phyloP scores from a whole-genome alignment of 2,113 vertebrate genomes.

The Corythaixoides concolor region DNA sequence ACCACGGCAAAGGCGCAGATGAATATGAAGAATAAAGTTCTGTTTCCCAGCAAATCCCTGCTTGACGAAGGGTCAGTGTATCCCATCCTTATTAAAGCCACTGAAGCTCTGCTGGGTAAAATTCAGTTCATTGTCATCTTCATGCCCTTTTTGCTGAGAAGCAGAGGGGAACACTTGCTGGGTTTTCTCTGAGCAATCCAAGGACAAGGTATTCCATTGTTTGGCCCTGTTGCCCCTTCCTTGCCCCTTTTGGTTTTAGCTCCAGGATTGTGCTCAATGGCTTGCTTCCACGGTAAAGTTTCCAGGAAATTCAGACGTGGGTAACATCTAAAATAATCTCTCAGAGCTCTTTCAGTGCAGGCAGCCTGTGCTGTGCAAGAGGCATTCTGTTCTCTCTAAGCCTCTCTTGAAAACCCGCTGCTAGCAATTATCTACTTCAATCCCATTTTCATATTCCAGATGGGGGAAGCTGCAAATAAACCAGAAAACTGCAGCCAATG shows the following conservation, averaged over 20 bases:
- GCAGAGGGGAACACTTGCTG: background rate
- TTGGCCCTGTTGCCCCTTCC: conserved; percentile 21
- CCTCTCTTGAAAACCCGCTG: conserved; percentile 48
- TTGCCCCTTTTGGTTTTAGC: conserved; percentile 13
- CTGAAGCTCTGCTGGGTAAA: conserved; percentile 16
- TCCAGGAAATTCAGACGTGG: conserved; percentile 63
- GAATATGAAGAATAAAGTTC: conserved; percentile 97
- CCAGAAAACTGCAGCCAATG: conserved; percentile 53
- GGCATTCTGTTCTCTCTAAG: conserved; percentile 44
- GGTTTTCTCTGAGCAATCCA: conserved; percentile 23
- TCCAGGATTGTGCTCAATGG: background rate
- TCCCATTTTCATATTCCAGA: conserved; percentile 69
- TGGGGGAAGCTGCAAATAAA: conserved; percentile 67
- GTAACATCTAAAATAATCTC: conserved; percentile 59
- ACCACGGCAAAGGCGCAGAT: conserved; percentile 98
- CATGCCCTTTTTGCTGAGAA: conserved; percentile 36
- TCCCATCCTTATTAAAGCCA: conserved; percentile 79
- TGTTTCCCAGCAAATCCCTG: conserved; percentile 92
- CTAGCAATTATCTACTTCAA: conserved; percentile 66
- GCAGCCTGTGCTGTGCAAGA: conserved; percentile 45
- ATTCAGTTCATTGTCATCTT: conserved; percentile 68
- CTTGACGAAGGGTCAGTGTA: conserved; percentile 90
- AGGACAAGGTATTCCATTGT: conserved; percentile 64
- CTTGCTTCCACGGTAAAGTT: conserved; percentile 62
- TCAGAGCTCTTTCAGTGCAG: conserved; percentile 6